Conservation (phyloP, 2,797 vertebrate species). For the Mastacembelus armatus region DNA sequence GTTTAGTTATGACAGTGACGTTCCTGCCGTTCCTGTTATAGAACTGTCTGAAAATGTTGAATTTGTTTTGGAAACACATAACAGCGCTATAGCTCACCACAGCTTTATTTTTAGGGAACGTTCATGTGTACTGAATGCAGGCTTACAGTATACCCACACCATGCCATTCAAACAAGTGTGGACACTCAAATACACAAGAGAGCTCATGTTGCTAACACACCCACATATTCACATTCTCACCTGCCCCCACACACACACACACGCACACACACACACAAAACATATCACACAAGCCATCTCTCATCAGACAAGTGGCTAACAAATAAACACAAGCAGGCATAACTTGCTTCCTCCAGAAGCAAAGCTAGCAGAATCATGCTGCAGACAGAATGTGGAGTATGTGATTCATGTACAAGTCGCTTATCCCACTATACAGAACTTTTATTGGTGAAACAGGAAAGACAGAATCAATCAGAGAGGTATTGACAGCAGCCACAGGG, state of each 20-base stretch:
- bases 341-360: conserved; percentile 44
- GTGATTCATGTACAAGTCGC: conserved; percentile 52
- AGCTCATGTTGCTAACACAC: conserved; percentile 41
- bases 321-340: conserved; percentile 61
- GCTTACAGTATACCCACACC: conserved; percentile 6
- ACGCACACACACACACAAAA: conserved; percentile 28
- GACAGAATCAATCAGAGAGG: conserved; percentile 69
- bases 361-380: conserved; percentile 24
- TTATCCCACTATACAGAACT: conserved; percentile 31
- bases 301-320: conserved; percentile 59
- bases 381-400: conserved; percentile 7
- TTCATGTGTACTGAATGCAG: conserved; percentile 29
- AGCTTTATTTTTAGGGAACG: conserved; percentile 50
- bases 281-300: conserved; percentile 45
- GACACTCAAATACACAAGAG: conserved; percentile 28
- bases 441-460: conserved; percentile 72
- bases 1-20: conserved; percentile 40
- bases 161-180: conserved; percentile 23
- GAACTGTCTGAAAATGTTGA: conserved; percentile 44
- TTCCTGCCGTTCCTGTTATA: conserved; percentile 48
- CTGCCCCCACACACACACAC: conserved; percentile 13
- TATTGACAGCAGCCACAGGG: conserved; percentile 67
- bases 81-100: conserved; percentile 20
- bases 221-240: conserved; percentile 39
- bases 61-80: conserved; percentile 56